Conservation (phyloP, 37 sponge, comb jelly and placozoan genomes). For the Beroe forskalii region DNA sequence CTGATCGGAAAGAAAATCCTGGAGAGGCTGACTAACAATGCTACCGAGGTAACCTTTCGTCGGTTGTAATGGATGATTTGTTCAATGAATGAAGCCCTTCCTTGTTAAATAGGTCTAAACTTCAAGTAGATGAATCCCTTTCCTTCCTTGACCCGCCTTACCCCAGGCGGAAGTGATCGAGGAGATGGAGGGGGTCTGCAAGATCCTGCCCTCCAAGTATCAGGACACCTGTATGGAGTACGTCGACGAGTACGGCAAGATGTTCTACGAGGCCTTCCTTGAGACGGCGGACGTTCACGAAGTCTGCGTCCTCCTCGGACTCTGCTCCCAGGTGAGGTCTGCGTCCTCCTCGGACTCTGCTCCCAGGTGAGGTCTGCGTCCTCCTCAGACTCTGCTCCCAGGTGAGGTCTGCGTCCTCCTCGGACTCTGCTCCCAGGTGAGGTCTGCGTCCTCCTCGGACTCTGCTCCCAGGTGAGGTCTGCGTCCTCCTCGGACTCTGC, state of each 20-base stretch:
- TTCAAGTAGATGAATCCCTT: too few species aligned
- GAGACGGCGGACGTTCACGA: neutral
- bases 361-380: too few species aligned
- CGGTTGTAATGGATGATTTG: too few species aligned
- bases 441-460: too few species aligned
- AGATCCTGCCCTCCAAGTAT: neutral
- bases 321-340: neutral
- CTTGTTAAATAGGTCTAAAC: too few species aligned
- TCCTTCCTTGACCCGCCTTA: too few species aligned
- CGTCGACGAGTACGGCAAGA: conserved; percentile 46
- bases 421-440: too few species aligned
- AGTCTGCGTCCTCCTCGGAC: conserved; percentile 10
- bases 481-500: too few species aligned
- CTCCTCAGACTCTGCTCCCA: too few species aligned
- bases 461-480: too few species aligned
- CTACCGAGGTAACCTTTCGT: conserved; percentile 55
- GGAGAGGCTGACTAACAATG: conserved; percentile 8
- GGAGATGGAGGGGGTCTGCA: conserved; percentile 9
- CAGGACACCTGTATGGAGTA: neutral
- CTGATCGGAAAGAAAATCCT: conserved; percentile 18
- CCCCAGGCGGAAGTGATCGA: neutral
- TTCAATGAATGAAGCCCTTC: too few species aligned
- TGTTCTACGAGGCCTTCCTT: conserved; percentile 35
- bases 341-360: neutral
- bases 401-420: too few species aligned